Percentiles rank a stretch among this genome's conserved stretches.
Evolutionary conservation across 2,113 vertebrate genomes (phyloP).

Genomic region (Neodontobutis hainanensis): DNA sequence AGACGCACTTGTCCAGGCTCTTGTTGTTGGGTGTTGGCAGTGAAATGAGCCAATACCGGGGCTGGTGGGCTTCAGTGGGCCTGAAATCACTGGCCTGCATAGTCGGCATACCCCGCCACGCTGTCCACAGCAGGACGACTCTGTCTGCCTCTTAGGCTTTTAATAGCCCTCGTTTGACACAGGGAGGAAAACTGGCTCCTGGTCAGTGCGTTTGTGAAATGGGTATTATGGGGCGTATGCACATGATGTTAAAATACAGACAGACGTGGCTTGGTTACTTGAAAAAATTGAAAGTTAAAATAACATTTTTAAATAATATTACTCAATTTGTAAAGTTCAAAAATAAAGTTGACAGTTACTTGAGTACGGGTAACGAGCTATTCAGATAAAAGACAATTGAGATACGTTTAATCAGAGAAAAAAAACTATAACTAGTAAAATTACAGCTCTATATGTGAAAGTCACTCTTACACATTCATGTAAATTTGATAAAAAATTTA

Average conservation of each 20-base stretch:
- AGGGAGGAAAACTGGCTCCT: slow-evolving; percentile 36
- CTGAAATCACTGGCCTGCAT: slow-evolving; percentile 29
- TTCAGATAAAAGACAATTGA: too few species aligned
- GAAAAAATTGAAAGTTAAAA: too few species aligned
- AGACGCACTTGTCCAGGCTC: background rate
- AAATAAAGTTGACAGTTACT: too few species aligned
- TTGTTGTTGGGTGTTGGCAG: slow-evolving; percentile 20
- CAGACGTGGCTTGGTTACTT: too few species aligned
- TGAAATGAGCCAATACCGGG: slow-evolving; percentile 7
- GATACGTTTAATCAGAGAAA: too few species aligned
- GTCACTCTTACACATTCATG: too few species aligned
- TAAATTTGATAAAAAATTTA: too few species aligned
- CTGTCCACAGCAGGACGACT: slow-evolving; percentile 42
- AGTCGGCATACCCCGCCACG: slow-evolving; percentile 48
- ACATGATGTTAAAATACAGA: background rate
- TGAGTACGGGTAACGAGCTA: too few species aligned
- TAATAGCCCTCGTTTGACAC: slow-evolving; percentile 61
- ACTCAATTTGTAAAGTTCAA: too few species aligned
- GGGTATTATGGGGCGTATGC: background rate
- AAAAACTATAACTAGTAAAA: too few species aligned
- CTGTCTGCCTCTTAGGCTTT: slow-evolving; percentile 59
- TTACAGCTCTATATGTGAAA: too few species aligned
- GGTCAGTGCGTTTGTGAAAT: slow-evolving; percentile 10
- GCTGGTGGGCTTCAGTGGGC: background rate
- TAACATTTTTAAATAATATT: too few species aligned